Evolutionary conservation across 2,113 vertebrate species (phyloP), one percentile per base, ranked within the genome.

Genomic region (Neodon shergylaensis): DNA sequence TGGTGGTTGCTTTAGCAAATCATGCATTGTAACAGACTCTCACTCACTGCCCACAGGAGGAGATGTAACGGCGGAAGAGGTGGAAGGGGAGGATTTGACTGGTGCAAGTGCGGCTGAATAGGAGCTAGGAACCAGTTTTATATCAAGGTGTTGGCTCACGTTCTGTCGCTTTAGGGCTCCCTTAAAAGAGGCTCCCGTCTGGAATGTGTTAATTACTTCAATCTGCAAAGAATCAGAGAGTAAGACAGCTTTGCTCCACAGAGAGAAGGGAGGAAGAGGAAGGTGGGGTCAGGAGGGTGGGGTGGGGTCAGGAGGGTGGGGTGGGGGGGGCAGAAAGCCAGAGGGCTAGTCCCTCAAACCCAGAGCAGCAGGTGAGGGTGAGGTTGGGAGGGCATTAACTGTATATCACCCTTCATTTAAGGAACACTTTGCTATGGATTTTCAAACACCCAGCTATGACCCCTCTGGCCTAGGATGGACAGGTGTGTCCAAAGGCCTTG

Each of bases 201-300:
- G 99, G 99, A 99, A 99, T 99, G 99, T 99, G 99, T 99, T 99
- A 99, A 99, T 99, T 99, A 99, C 99, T 98, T 99, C 99, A 99
- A 99, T 99, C 99, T 99, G 99, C 97, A 99, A 99, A 99, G 99
- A 99, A 99, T 98, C 99, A 99, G 98, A 99, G 98, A 99, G 98
- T 99, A 98, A 99, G 98, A 99, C 98, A 98, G 98, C 97, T 47
- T 98, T 95, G 95, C 97, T 98, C 98, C 86, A 96, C 61, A 98
- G 87, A 96, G 70, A 96, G 22, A 95, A 26, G 95, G 68, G 94
- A 76, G 33, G 85, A 92, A 97, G 82, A 93, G 81, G 90, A 95
- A 91, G 61, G 89, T 58, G 94, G 79, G 92, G 39, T 5, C 1
- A 91, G 92, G 94, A 63, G 11, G 85, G 90, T 22, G 94, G 85